phyloP scores from a whole-genome alignment of 2,113 vertebrate species.

The Oriolus oriolus region DNA sequence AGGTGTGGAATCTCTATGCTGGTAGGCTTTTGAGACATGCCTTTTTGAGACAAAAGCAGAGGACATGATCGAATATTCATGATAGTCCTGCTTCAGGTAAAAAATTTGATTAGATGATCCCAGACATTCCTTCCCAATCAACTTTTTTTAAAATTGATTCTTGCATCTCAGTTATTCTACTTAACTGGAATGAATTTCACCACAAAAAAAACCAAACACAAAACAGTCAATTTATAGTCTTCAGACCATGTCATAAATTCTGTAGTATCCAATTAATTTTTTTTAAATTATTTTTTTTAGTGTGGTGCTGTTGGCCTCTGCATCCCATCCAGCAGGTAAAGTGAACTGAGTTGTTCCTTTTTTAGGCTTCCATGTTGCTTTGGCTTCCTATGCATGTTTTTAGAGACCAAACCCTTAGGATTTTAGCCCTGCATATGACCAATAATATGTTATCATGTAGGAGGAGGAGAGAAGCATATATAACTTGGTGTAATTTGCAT shows the following conservation, averaged over 20 bases:
- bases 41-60: neutral
- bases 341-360: neutral
- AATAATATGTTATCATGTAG: neutral
- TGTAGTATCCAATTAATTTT: neutral
- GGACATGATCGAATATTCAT: neutral
- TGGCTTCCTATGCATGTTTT: neutral
- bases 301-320: slow-evolving; percentile 67
- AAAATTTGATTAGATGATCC: neutral
- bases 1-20: neutral
- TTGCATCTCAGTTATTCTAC: neutral
- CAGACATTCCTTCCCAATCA: neutral
- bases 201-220: neutral
- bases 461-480: neutral
- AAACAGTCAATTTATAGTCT: neutral
- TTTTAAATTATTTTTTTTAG: slow-evolving; percentile 25
- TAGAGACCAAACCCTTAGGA: neutral
- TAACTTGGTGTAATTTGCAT: neutral
- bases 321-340: slow-evolving; percentile 76
- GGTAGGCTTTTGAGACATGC: neutral
- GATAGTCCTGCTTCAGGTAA: neutral
- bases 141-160: neutral
- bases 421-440: neutral
- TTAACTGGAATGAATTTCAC: neutral
- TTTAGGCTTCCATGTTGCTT: neutral
- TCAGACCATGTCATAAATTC: neutral